These are phyloP conservation scores for Sycophila texana DNA, from an alignment of 2,888 invertebrate species.

Conservation along the genomic window DNA sequence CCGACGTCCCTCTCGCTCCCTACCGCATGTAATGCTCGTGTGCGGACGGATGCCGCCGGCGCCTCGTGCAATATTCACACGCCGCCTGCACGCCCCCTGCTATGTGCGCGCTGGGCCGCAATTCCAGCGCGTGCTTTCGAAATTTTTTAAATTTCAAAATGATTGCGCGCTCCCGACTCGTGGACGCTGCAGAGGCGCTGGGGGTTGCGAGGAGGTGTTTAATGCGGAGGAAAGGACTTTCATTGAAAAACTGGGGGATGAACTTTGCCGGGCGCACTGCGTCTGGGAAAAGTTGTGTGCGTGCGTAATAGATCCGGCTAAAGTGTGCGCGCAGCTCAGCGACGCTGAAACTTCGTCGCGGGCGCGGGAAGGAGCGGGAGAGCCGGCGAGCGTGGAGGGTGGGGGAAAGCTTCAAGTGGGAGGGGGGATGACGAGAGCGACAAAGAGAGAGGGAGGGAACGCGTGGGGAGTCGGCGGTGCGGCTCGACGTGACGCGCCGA, in stretches of 20 bases:
- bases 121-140: conserved; percentile 2
- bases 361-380: conserved; percentile 22
- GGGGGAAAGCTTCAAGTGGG: not conserved
- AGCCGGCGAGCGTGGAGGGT: conserved; percentile 22
- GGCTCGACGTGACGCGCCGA: conserved; percentile 1
- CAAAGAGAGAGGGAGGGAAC: conserved; percentile 14
- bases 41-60: conserved; percentile 40
- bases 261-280: not conserved
- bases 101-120: not conserved
- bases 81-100: not conserved
- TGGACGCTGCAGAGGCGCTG: not conserved
- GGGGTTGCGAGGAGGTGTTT: not conserved
- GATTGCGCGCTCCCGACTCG: conserved; percentile 7
- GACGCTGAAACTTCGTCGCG: conserved; percentile 8
- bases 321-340: conserved; percentile 7
- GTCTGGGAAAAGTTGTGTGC: conserved; percentile 22
- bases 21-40: too few species aligned
- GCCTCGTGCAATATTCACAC: conserved; percentile 53
- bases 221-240: not conserved
- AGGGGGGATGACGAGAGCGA: conserved; percentile 30
- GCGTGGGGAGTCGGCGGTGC: conserved; percentile 20
- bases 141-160: conserved; percentile 39
- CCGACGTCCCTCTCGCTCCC: not conserved
- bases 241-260: not conserved
- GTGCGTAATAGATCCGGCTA: conserved; percentile 40